Conservation (phyloP, 2,888 invertebrate genomes). For the Sthenelais limicola region DNA sequence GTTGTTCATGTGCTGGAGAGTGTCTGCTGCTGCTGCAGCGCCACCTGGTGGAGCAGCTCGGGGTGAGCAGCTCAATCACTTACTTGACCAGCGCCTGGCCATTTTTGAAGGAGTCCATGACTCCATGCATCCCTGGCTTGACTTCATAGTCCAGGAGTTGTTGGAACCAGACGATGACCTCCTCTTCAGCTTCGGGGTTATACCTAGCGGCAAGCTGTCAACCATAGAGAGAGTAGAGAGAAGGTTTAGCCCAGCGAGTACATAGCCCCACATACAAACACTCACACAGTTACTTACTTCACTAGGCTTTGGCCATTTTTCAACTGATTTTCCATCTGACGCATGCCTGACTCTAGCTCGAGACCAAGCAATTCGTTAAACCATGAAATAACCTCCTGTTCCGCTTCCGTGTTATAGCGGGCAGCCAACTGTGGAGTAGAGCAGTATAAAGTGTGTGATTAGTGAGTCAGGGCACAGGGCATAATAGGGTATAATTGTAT, state of each 20-base stretch:
- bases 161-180: slow-evolving; percentile 94
- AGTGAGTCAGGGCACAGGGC: neutral
- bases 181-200: slow-evolving; percentile 92
- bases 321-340: slow-evolving; percentile 13
- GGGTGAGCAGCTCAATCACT: slow-evolving; percentile 49
- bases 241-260: neutral
- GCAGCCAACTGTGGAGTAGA: slow-evolving; percentile 20
- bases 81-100: slow-evolving; percentile 68
- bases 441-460: neutral
- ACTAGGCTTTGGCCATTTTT: slow-evolving; percentile 27
- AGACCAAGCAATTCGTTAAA: slow-evolving; percentile 10
- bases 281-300: slow-evolving; percentile 10
- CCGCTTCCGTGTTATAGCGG: slow-evolving; percentile 4
- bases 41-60: too few species aligned
- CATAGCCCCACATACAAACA: neutral
- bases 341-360: slow-evolving; percentile 6
- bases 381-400: slow-evolving; percentile 13
- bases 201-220: slow-evolving; percentile 96
- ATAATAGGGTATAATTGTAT: neutral
- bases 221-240: neutral
- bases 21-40: too few species aligned
- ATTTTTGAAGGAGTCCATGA: slow-evolving; percentile 65
- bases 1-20: too few species aligned
- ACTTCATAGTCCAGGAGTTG: slow-evolving; percentile 86
- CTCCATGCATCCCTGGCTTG: slow-evolving; percentile 83